Evolutionary conservation across 1,140 invertebrate species (phyloP), one percentile per base, ranked within the genome.

Genomic region (Leptinotarsa undecemlineata): DNA sequence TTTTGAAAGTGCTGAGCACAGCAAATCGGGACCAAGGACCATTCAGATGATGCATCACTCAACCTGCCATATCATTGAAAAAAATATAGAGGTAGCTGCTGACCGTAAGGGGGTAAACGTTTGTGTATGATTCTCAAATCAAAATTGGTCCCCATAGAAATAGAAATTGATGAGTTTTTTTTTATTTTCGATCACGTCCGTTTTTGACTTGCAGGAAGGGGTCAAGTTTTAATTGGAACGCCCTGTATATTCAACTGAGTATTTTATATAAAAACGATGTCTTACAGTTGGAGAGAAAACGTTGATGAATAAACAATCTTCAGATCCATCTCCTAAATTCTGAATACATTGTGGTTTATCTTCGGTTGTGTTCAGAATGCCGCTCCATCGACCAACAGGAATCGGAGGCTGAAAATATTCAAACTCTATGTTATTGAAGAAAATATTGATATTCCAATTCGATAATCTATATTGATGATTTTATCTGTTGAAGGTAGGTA

Each of bases 291-390:
- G 48, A 11, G 77, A 76, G 26, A 76, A 78, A 1, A 78, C 77
- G 21, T 78, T 78, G 19, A 78, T 66, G 57, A 76, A 74, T 23
- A 78, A 68, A 33, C 77, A 78, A 48, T 78, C 75, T 73, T 78
- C 77, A 15, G 77, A 78, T 6, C 77, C 77, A 6, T 62, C 26
- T n/a, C 69, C 73, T 3, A 74, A 20, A 19, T 20, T 66, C 63
- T 75, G 74, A n/a, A 69, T 61, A 62, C 78, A 79, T 71, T 72
- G 17, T n/a, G 71, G 62, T 47, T 48, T 66, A 64, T 76, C 74
- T 64, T 73, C 15, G 13, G 78, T 77, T 4, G 78, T 72, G 61
- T 79, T 69, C 8, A 76, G 62, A 48, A 72, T 26, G 17, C 74
- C 76, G 11, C 19, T 48, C 78, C 78, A 79, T 21, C 70, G 68